A percentile compares a stretch with the other conserved stretches of the same genome.
phyloP scores from a whole-genome alignment of 1,140 invertebrate species.

The Hesperophylax magnus region DNA sequence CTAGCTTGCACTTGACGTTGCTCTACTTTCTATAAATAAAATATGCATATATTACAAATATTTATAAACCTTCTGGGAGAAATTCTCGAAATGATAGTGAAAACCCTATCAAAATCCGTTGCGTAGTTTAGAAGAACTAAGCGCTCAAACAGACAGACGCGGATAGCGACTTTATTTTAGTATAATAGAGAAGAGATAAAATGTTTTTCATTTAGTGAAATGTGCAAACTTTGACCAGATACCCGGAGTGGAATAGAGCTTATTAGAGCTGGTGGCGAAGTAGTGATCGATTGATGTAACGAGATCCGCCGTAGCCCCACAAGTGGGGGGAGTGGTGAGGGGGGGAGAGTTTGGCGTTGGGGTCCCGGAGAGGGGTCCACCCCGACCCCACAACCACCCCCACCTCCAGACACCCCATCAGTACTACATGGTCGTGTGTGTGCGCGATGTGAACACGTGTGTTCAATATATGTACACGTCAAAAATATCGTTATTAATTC shows the following conservation, averaged over 20 bases:
- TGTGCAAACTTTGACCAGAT: background rate
- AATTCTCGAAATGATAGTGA: too few relatives aligned
- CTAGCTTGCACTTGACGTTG: too few relatives aligned
- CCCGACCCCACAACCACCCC: too few relatives aligned
- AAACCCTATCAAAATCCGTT: too few relatives aligned
- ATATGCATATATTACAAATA: too few relatives aligned
- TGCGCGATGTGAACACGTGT: slow-evolving; percentile 19
- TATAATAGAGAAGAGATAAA: too few relatives aligned
- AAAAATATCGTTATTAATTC: background rate
- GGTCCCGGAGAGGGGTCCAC: background rate
- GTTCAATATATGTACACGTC: background rate
- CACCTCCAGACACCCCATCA: background rate
- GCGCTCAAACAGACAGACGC: too few relatives aligned
- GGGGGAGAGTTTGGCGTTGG: background rate
- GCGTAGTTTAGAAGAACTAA: too few relatives aligned
- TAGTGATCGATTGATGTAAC: slow-evolving; percentile 34
- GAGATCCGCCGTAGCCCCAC: slow-evolving; percentile 29
- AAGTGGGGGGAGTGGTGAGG: slow-evolving; percentile 2
- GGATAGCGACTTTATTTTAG: too few relatives aligned
- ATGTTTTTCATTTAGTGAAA: background rate
- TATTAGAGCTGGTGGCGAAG: background rate
- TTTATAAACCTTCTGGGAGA: too few relatives aligned
- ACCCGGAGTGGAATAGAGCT: background rate
- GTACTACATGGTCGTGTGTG: background rate
- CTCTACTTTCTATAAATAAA: too few relatives aligned